A percentile compares a stretch with the other conserved stretches of the same genome.
These are phyloP conservation scores for Mylabris phalerata DNA, from an alignment of 1,140 invertebrate species.

Conservation along the genomic window DNA sequence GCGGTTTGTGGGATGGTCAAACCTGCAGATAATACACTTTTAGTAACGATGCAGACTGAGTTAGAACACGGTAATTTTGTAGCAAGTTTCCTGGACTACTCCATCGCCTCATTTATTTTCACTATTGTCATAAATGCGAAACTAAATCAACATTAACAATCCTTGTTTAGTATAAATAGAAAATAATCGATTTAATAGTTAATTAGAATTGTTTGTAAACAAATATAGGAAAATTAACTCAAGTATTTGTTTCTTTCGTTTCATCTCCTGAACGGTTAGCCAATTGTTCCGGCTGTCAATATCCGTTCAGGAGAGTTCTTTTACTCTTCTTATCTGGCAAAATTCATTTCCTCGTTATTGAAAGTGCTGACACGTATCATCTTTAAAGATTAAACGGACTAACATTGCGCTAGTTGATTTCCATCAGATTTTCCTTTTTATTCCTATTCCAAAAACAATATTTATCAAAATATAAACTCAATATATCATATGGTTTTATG, in stretches of 20 bases:
- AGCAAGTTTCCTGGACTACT: slow-evolving; percentile 21
- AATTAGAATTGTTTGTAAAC: too few species aligned
- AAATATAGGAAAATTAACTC: not conserved
- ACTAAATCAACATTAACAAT: not conserved
- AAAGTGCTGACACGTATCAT: slow-evolving; percentile 14
- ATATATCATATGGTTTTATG: not conserved
- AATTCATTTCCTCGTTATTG: slow-evolving; percentile 31
- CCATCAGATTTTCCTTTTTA: not conserved
- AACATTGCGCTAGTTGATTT: slow-evolving; percentile 1
- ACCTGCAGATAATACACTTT: slow-evolving; percentile 29
- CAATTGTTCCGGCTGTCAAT: slow-evolving; percentile 31
- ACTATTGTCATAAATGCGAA: slow-evolving; percentile 17
- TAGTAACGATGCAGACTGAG: slow-evolving; percentile 18
- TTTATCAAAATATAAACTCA: too few species aligned
- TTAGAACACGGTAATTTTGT: slow-evolving; percentile 26
- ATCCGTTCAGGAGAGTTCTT: slow-evolving; percentile 26
- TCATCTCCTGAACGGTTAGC: slow-evolving; percentile 23
- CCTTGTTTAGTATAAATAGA: too few species aligned
- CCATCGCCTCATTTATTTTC: slow-evolving; percentile 21
- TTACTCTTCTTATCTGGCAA: slow-evolving; percentile 23
- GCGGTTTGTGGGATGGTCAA: slow-evolving; percentile 21
- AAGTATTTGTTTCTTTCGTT: slow-evolving; percentile 30
- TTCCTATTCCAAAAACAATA: not conserved
- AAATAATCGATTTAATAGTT: too few species aligned
- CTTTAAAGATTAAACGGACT: slow-evolving; percentile 3